Conservation (phyloP, 2,797 vertebrate genomes). For the Sebastes melanostomus region DNA sequence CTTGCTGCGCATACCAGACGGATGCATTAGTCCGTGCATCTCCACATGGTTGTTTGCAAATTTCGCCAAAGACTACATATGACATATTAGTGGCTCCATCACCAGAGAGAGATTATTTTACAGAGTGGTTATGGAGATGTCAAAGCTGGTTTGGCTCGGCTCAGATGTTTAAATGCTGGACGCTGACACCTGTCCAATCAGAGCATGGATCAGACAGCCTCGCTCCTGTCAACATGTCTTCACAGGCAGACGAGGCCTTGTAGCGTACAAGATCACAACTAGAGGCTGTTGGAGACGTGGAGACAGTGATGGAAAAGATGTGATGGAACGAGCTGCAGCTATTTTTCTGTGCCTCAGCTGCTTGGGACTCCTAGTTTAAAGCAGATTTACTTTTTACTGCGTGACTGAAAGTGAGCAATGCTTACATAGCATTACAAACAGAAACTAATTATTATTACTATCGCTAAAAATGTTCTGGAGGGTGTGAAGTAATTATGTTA, state of each 20-base stretch:
- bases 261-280: constrained; percentile 30
- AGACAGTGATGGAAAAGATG: constrained; percentile 17
- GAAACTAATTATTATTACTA: constrained; percentile 40
- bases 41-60: not conserved
- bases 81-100: constrained; percentile 3
- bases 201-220: constrained; percentile 40
- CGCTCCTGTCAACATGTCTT: constrained; percentile 44
- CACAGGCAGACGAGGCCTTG: constrained; percentile 29
- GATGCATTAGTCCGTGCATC: not conserved
- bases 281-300: constrained; percentile 23
- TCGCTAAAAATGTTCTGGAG: constrained; percentile 42
- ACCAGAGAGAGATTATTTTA: constrained; percentile 5
- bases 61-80: constrained; percentile 2
- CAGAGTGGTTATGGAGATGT: constrained; percentile 18
- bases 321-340: constrained; percentile 27
- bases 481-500: constrained; percentile 51
- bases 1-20: constrained; percentile 5
- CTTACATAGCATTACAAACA: constrained; percentile 26
- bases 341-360: constrained; percentile 38
- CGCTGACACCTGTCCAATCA: constrained; percentile 59
- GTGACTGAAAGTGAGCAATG: constrained; percentile 17
- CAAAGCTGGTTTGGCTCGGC: constrained; percentile 17
- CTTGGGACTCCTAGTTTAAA: constrained; percentile 44
- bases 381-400: constrained; percentile 20
- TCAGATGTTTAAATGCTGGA: constrained; percentile 47